phyloP scores from a whole-genome alignment of 2,797 vertebrate genomes.

The Acrossocheilus wenchowensis region DNA sequence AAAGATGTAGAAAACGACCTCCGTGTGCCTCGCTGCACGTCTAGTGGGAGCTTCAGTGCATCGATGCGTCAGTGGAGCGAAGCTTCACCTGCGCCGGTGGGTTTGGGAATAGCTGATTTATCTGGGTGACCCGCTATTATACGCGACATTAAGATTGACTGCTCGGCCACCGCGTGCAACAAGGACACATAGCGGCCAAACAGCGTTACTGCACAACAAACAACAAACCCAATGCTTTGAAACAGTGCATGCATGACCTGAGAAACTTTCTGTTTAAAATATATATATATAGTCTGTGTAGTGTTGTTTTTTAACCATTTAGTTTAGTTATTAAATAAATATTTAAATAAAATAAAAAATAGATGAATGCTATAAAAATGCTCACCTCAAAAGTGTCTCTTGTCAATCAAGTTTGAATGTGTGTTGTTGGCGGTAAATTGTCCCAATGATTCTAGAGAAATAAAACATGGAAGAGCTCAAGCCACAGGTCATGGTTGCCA shows the following conservation, averaged over 20 bases:
- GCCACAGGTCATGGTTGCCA: too few species aligned
- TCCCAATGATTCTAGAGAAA: conserved; percentile 80
- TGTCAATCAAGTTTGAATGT: conserved; percentile 84
- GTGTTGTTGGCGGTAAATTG: conserved; percentile 77
- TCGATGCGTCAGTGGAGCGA: background rate
- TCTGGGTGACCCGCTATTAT: conserved; percentile 44
- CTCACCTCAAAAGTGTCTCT: conserved; percentile 78
- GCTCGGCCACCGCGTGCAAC: conserved; percentile 45
- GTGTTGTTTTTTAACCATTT: background rate
- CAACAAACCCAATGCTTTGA: background rate
- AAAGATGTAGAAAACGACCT: conserved; percentile 4
- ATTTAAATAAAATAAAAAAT: background rate
- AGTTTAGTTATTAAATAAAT: background rate
- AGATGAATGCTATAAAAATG: background rate
- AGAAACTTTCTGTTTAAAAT: background rate
- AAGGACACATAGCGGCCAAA: conserved; percentile 64
- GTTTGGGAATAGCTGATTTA: conserved; percentile 37
- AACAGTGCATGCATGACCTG: background rate
- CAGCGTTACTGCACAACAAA: conserved; percentile 62
- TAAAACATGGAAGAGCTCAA: conserved; percentile 31
- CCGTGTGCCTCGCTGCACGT: background rate
- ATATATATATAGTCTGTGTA: background rate
- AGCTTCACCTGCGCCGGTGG: conserved; percentile 6
- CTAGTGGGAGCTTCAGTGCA: background rate
- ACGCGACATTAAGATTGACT: conserved; percentile 33